Percentiles rank a stretch among this genome's conserved stretches.
phyloP scores from a whole-genome alignment of 2,113 vertebrate genomes.

The Patagioenas fasciata region DNA sequence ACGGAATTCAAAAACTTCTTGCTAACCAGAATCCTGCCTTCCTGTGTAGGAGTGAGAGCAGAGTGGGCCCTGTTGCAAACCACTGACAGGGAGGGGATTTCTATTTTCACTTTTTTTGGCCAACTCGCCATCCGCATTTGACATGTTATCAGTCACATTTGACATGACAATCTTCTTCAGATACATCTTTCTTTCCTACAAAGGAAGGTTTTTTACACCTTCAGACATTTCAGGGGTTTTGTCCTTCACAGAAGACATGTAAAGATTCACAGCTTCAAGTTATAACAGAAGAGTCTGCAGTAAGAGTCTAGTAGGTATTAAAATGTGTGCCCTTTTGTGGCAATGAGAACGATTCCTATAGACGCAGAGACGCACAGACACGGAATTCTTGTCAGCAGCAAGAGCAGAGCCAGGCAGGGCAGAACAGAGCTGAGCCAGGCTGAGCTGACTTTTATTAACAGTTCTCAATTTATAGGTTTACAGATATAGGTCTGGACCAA shows the following conservation, averaged over 20 bases:
- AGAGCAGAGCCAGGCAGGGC: too few species aligned
- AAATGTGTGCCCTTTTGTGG: background rate
- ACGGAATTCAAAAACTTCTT: background rate
- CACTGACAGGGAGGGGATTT: background rate
- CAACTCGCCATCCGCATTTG: background rate
- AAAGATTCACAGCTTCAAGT: background rate
- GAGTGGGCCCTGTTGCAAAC: background rate
- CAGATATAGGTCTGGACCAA: too few species aligned
- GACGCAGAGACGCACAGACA: too few species aligned
- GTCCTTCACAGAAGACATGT: background rate
- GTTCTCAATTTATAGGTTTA: too few species aligned
- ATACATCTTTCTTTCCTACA: background rate
- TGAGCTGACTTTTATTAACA: too few species aligned
- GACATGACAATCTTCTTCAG: background rate
- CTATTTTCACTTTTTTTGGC: background rate
- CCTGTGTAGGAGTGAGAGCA: background rate
- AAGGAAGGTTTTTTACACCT: background rate
- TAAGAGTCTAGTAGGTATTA: background rate
- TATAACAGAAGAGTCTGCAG: background rate
- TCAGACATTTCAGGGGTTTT: background rate
- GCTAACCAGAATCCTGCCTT: background rate
- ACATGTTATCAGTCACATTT: background rate
- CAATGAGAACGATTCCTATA: too few species aligned
- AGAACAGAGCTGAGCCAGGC: too few species aligned
- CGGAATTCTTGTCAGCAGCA: too few species aligned